Evolutionary conservation across 2,888 invertebrate genomes (phyloP), one percentile per base, ranked within the genome.

Genomic region (Drosophila paucipuncta): DNA sequence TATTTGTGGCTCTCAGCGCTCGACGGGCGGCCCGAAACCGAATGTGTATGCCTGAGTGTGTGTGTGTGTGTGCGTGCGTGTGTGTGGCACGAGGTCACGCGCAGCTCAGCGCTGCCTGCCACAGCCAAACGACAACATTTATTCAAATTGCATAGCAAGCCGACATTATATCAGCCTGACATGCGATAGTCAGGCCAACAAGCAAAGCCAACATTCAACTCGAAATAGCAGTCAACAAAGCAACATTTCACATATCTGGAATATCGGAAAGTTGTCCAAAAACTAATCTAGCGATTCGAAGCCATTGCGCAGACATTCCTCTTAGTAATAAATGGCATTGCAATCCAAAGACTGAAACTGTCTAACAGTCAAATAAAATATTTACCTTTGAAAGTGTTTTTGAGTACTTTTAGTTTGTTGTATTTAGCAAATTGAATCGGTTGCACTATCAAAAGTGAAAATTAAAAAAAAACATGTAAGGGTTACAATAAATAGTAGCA

Each of bases 71-170:
- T 28, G 28, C 63, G 70, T 37, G 28, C 62, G 70, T 68, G 75
- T 28, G 57, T 67, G 70, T 68, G 75, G 58, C 68, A 49, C 58
- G 73, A 80, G 81, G 81, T 78, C 77, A 80, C 81, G 80, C 76
- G 54, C 50, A 66, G 62, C 74, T 52, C 43, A 63, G 64, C 61
- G 47, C 76, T 50, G 76, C 68, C 65, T 75, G 66, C 75, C 74
- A 68, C 60, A 57, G 57, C 69, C 85, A 78, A 79, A 74, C 82
- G 75, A 77, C 83, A 88, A 76, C 83, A 85, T 88, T 85, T 85
- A 90, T 85, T 90, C 86, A 85, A 90, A 85, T 90, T 79, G 80
- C 80, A 79, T 71, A 62, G 82, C 63, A 65, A 55, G 80, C 60
- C 68, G 73, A 62, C 76, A 72, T 90, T 83, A 90, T 85, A 71